phyloP scores from a whole-genome alignment of 2,797 vertebrate species.

The Phrynocephalus vlangalii region DNA sequence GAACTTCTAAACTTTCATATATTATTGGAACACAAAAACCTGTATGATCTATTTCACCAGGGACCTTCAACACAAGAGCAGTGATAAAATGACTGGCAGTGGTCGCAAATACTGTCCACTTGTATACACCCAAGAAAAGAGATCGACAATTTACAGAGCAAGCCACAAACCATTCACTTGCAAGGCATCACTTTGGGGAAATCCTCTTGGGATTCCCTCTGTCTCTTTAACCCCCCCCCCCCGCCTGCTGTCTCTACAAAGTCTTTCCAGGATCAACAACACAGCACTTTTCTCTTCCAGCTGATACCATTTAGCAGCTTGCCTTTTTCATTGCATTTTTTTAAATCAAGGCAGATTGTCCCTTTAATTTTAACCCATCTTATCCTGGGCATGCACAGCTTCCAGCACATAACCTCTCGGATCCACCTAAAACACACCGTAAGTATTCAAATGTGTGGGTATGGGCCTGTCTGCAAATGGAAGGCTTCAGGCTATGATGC shows the following conservation, averaged over 20 bases:
- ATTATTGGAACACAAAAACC: not conserved
- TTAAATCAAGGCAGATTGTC: not conserved
- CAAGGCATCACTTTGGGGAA: not conserved
- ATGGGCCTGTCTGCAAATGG: not conserved
- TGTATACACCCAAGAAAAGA: not conserved
- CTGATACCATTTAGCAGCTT: not conserved
- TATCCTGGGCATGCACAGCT: not conserved
- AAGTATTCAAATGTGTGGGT: not conserved
- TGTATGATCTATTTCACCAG: not conserved
- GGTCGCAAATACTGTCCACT: not conserved
- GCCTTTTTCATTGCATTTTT: not conserved
- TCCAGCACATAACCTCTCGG: not conserved
- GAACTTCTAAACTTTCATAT: not conserved
- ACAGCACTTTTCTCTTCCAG: not conserved
- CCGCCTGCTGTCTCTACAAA: not conserved
- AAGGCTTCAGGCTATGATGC: not conserved
- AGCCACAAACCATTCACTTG: not conserved
- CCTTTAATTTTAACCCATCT: not conserved
- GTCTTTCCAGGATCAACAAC: not conserved
- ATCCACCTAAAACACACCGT: no score
- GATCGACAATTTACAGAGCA: not conserved
- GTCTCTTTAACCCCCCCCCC: not conserved
- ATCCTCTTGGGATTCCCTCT: conserved; percentile 14
- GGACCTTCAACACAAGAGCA: not conserved
- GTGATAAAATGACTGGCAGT: not conserved